phyloP scores from a whole-genome alignment of 2,113 vertebrate genomes.

The Pygoscelis adeliae region DNA sequence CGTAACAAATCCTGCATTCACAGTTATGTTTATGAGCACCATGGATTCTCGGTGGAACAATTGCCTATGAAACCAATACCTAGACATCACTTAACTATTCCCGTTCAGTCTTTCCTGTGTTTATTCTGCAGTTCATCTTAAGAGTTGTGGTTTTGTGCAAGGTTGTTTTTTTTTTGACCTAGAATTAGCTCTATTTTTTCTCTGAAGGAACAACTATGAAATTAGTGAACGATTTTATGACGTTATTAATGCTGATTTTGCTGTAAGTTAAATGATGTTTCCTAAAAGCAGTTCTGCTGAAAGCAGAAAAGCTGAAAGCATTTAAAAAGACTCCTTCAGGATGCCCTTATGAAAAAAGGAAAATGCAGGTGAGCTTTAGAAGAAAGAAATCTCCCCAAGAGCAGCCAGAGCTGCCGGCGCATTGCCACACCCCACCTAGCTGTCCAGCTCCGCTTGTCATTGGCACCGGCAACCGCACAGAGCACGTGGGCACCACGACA shows the following conservation, averaged over 20 bases:
- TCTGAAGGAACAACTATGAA: background rate
- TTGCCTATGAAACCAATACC: background rate
- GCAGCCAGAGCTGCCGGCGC: accelerated
- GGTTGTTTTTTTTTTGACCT: background rate
- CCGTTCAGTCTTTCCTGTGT: background rate
- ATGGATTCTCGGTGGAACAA: background rate
- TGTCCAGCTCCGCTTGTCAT: background rate
- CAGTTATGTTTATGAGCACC: background rate
- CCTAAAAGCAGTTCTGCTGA: background rate
- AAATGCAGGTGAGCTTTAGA: background rate
- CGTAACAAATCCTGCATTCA: background rate
- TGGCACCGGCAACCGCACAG: background rate
- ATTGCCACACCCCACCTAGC: background rate
- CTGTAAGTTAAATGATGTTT: background rate
- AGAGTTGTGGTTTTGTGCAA: background rate
- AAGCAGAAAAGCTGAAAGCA: background rate
- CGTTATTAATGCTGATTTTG: background rate
- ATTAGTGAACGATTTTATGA: background rate
- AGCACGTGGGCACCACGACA: background rate
- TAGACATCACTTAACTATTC: background rate
- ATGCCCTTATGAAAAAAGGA: background rate
- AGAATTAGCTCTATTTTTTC: background rate
- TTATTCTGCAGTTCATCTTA: background rate
- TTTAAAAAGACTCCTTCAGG: background rate
- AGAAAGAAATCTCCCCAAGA: background rate